These are phyloP conservation scores for Morus bassanus DNA, from an alignment of 2,797 vertebrate genomes.

Conservation along the genomic window DNA sequence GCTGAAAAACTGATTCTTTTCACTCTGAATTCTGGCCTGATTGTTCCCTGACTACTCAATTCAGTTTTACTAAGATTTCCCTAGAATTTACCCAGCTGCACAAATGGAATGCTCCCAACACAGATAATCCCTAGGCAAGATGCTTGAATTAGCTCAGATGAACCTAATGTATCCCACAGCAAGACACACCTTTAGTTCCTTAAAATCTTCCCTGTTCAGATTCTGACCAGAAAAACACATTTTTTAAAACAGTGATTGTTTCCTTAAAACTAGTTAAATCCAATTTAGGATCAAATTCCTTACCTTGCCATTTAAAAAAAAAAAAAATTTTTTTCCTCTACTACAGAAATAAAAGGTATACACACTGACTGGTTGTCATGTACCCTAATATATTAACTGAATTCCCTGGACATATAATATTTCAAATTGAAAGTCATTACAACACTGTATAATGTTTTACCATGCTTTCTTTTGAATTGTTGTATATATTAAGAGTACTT, in stretches of 20 bases:
- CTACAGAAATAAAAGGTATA: not conserved
- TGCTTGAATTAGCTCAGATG: not conserved
- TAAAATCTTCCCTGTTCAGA: not conserved
- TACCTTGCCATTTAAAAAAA: not conserved
- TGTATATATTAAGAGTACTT: not conserved
- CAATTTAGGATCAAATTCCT: not conserved
- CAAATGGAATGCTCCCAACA: not conserved
- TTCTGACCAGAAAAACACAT: not conserved
- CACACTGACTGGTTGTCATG: fast-evolving
- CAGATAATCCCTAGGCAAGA: not conserved
- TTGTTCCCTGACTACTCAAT: not conserved
- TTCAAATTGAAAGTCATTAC: not conserved
- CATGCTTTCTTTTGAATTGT: not conserved
- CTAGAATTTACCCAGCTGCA: not conserved
- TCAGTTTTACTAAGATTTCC: not conserved
- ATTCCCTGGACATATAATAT: not conserved
- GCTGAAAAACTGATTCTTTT: not conserved
- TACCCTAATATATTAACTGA: not conserved
- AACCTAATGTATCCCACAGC: not conserved
- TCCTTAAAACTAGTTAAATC: not conserved
- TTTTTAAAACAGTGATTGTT: not conserved
- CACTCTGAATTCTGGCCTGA: not conserved
- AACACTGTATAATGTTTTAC: not conserved
- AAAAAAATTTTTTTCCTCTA: not conserved
- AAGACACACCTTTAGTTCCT: not conserved